Base-by-base conservation (phyloP, 2,113 vertebrate genomes). In the Tringa solitaria region DNA sequence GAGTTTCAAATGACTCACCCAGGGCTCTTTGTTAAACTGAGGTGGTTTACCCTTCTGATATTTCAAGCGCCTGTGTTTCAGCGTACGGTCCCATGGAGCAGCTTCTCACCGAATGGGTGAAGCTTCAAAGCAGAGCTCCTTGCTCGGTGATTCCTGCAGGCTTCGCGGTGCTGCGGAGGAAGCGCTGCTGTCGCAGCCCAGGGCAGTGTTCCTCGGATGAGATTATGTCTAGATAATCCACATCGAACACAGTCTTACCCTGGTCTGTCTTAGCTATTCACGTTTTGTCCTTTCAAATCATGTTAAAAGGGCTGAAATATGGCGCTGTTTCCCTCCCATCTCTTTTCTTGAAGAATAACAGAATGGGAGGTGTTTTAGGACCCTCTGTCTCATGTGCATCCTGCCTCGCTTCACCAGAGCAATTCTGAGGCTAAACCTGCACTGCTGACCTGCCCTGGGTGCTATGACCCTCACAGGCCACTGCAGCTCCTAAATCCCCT, bases 141-240 rank as follows among this genome's bases (percentile, higher is more conserved):
- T 4, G 37, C 37, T 11, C 1, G 1, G 54, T 4, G 43, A 3
- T 23, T 39, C 56, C 69, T 5, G 12, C 37, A 6, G 84, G 17
- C n/a, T 41, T 17, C 14, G 2, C 1, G 2, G 35, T 1, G 41
- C 86, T 45, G 1, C 0, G 4, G 54, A 4, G 61, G 46, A 12
- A 13, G 54, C 0, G 2, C 27, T 53, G 1, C 51, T 13, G 57
- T 33, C 35, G 50, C 61, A 32, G 67, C 54, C 32, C 9, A 0
- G 8, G 45, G 92, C 51, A 19, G 14, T 4, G 43, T 9, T 43
- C 41, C 32, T 32, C 18, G 32, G 16, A 5, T 54, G 14, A 26
- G 43, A 9, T 8, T 17, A 18, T 30, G 2, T 27, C 51, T 39
- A 5, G 35, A 13, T 32, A 37, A 69, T 19, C 23, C 46, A 16